These are phyloP conservation scores for Leptogaster cylindrica DNA, from an alignment of 2,888 invertebrate species.

Conservation along the genomic window DNA sequence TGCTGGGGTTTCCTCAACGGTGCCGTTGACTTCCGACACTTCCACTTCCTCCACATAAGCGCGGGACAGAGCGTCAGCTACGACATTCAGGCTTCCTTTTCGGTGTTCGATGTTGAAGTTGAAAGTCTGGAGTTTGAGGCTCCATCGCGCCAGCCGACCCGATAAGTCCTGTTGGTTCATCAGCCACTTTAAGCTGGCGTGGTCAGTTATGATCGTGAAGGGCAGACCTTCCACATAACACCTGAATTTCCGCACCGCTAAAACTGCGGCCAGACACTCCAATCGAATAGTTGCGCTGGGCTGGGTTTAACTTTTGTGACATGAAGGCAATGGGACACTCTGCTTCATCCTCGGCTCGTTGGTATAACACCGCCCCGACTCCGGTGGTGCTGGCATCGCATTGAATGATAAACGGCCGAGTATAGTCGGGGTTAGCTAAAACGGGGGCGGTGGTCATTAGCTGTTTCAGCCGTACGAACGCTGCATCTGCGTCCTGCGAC, in stretches of 20 bases:
- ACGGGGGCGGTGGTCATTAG: neutral
- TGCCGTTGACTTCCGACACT: too few relatives aligned
- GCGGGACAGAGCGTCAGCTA: too few relatives aligned
- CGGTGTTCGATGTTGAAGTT: too few relatives aligned
- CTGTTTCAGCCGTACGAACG: neutral
- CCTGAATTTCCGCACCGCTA: neutral
- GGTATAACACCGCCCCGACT: too few relatives aligned
- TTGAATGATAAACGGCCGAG: neutral
- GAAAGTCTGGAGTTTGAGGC: neutral
- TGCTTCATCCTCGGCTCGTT: too few relatives aligned
- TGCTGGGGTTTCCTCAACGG: too few relatives aligned
- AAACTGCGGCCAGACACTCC: constrained; percentile 34
- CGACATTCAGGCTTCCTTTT: too few relatives aligned
- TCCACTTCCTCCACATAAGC: too few relatives aligned
- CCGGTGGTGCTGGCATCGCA: too few relatives aligned
- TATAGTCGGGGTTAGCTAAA: neutral
- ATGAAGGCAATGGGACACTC: constrained; percentile 33
- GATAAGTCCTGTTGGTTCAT: neutral
- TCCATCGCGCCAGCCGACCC: neutral
- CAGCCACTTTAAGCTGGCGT: neutral
- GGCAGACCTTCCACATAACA: neutral
- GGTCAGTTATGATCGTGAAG: neutral
- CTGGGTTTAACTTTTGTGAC: constrained; percentile 41
- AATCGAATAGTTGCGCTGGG: constrained; percentile 41
- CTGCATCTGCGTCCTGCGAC: neutral